Conservation (phyloP, 1,140 invertebrate genomes). For the Hormaphis cornu region DNA sequence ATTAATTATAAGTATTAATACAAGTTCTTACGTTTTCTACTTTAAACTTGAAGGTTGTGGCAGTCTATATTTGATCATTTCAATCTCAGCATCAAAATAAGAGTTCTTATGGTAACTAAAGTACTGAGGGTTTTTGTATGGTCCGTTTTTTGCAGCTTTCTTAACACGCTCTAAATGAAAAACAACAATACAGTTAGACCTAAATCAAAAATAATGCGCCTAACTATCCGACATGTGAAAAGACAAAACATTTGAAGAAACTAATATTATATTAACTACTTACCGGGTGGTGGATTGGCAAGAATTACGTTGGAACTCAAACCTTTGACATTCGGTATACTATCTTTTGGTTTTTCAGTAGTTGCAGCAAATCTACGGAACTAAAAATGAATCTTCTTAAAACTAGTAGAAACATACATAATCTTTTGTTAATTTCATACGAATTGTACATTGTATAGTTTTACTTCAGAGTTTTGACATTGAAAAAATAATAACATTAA, state of each 20-base stretch:
- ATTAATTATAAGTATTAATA: no score
- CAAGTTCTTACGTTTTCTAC: constrained; percentile 32
- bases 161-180: constrained; percentile 54
- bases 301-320: constrained; percentile 18
- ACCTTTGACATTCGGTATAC: constrained; percentile 7
- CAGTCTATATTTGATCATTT: constrained; percentile 66
- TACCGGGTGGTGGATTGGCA: constrained; percentile 19
- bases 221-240: not conserved
- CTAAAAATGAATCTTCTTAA: constrained; percentile 27
- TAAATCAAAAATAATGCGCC: no score
- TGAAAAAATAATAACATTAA: not conserved
- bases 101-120: constrained; percentile 68
- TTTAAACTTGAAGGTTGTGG: constrained; percentile 55
- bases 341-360: constrained; percentile 11
- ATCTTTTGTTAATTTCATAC: not conserved
- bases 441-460: not conserved
- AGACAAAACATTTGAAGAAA: not conserved
- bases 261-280: not conserved
- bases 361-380: constrained; percentile 3
- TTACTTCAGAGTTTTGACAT: constrained; percentile 1
- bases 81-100: constrained; percentile 74
- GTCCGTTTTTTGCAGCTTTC: constrained; percentile 57
- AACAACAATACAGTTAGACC: not conserved
- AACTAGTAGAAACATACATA: constrained; percentile 7
- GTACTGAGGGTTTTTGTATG: constrained; percentile 81